phyloP scores from a whole-genome alignment of 1,140 invertebrate genomes.

The Musca vetustissima region DNA sequence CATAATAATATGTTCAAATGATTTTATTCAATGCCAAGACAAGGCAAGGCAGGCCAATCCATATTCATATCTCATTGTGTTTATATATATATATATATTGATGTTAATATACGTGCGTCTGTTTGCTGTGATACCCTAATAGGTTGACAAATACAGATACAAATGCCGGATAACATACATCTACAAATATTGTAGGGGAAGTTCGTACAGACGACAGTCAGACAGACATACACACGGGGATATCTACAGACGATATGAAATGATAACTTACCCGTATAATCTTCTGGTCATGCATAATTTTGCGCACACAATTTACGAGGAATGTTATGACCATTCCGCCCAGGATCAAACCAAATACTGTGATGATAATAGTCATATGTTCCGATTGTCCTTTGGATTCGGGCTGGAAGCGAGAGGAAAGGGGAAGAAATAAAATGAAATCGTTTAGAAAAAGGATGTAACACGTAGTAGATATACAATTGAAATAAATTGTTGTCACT shows the following conservation, averaged over 20 bases:
- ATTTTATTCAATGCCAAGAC: too few relatives aligned
- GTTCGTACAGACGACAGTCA: too few relatives aligned
- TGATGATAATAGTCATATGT: conserved; percentile 74
- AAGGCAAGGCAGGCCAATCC: too few relatives aligned
- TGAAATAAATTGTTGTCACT: conserved; percentile 20
- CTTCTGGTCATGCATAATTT: conserved; percentile 79
- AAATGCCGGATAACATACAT: too few relatives aligned
- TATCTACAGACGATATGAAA: neutral
- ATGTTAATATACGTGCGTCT: too few relatives aligned
- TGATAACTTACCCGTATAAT: conserved; percentile 72
- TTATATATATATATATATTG: too few relatives aligned
- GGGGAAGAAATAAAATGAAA: conserved; percentile 12
- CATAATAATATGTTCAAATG: too few relatives aligned
- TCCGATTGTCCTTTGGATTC: conserved; percentile 53
- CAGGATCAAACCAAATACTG: conserved; percentile 85
- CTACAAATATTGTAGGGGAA: too few relatives aligned
- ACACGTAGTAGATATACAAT: conserved; percentile 13
- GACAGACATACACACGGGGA: too few relatives aligned
- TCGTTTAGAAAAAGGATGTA: conserved; percentile 11
- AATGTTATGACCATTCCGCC: conserved; percentile 85
- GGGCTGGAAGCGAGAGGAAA: conserved; percentile 31
- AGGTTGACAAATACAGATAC: too few relatives aligned
- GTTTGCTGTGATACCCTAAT: too few relatives aligned
- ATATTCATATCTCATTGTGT: too few relatives aligned
- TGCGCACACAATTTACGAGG: conserved; percentile 81